Evolutionary conservation across 2,113 vertebrate species (phyloP).

Genomic region (Xenopus laevis): DNA sequence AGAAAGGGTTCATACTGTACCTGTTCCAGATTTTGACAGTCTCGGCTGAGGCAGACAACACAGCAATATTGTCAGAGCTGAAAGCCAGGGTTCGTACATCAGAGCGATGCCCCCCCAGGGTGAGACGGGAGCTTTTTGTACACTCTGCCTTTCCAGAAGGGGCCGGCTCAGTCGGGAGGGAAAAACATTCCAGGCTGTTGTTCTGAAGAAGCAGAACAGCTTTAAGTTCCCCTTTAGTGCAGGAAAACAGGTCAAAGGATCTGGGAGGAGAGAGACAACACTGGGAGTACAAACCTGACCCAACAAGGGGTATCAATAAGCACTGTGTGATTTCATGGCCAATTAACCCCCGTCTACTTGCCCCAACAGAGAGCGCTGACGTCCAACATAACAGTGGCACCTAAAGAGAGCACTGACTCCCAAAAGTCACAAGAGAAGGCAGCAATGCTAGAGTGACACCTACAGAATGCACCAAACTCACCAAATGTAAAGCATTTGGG

Average conservation of each 20-base stretch:
- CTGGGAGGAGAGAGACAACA: conserved; percentile 58
- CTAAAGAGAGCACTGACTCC: too few species aligned
- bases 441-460: too few species aligned
- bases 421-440: too few species aligned
- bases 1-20: conserved; percentile 52
- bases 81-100: conserved; percentile 88
- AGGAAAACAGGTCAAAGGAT: conserved; percentile 78
- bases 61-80: conserved; percentile 92
- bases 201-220: conserved; percentile 85
- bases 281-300: not conserved
- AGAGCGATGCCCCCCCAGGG: conserved; percentile 83
- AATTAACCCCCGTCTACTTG: not conserved
- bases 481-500: too few species aligned
- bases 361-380: too few species aligned
- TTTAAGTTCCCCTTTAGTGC: conserved; percentile 81
- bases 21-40: conserved; percentile 96
- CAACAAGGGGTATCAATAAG: too few species aligned
- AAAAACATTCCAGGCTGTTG: conserved; percentile 81
- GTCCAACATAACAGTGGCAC: too few species aligned
- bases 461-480: too few species aligned
- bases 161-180: conserved; percentile 53
- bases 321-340: not conserved
- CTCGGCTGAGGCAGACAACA: conserved; percentile 89
- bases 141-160: conserved; percentile 57
- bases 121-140: conserved; percentile 70